Evolutionary conservation across 1,140 invertebrate genomes (phyloP).

Genomic region (Nephila pilipes): DNA sequence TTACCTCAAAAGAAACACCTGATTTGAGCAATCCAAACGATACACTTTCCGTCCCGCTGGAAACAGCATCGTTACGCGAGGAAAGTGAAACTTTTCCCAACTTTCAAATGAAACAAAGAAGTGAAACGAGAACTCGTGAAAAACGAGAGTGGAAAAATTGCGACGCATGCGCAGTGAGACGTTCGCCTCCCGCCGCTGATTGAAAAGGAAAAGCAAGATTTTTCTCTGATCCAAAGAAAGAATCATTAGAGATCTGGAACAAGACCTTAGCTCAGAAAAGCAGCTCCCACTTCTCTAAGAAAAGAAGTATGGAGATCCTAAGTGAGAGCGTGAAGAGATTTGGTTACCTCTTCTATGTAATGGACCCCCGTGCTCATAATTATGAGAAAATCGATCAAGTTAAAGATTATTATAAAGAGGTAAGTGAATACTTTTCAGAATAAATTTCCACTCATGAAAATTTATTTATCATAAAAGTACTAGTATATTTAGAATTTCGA

Average conservation of each 20-base stretch:
- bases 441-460: too few relatives aligned
- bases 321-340: constrained; percentile 24
- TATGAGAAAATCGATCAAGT: constrained; percentile 86
- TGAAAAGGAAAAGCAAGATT: constrained; percentile 40
- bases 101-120: background rate
- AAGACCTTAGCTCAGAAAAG: background rate
- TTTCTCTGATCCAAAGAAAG: constrained; percentile 7
- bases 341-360: constrained; percentile 85
- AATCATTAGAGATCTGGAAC: constrained; percentile 3
- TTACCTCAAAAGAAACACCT: too few relatives aligned
- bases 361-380: constrained; percentile 85
- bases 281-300: background rate
- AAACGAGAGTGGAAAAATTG: background rate
- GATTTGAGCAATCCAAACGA: too few relatives aligned
- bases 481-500: too few relatives aligned
- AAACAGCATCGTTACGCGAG: background rate
- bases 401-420: constrained; percentile 88
- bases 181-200: constrained; percentile 23
- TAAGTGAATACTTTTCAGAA: constrained; percentile 80
- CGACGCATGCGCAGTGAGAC: constrained; percentile 3
- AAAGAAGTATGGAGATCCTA: background rate
- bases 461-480: too few relatives aligned
- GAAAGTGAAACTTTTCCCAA: background rate
- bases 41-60: background rate
- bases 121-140: background rate